Base-by-base conservation (phyloP, 1,140 invertebrate genomes). In the Cotesia typhae region DNA sequence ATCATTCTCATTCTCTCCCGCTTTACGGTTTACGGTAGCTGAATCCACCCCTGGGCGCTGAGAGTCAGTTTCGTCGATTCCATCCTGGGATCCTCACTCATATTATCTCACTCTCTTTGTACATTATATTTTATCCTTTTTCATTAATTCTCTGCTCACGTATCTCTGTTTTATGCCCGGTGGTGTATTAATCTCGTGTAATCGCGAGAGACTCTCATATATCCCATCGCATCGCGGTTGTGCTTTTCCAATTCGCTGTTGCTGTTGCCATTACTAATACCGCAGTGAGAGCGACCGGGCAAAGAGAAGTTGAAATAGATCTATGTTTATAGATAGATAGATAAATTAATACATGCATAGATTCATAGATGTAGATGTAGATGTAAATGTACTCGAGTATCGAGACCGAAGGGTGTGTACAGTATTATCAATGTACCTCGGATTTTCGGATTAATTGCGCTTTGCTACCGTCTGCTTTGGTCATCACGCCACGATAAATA, bases 161-260 rank as follows among this genome's bases (percentile, higher is more conserved):
- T 47, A 47, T 47, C 41, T 47, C 5, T 57, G 12, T 36, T 12
- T 60, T 57, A 66, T 66, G 63, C 28, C 70, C 52, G 37, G 70
- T 71, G 61, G 70, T 35, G 70, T 64, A 71, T 71, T 71, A 71
- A 64, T 65, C 70, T 38, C 70, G 9, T 71, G 61, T 71, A 71
- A 71, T 71, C 51, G 63, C 37, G 61, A 59, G 47, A 65, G 52
- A 20, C 12, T 41, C 7, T 6, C 28, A 28, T 28, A 28, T 28
- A 28, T 28, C 41, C 41, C 41, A 47, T 47, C 41, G 41, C 41
- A 47, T 47, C 41, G 5, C 38, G 41, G 41, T 10, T 20, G 28
- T 61, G 59, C 14, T 12, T 47, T 47, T 47, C 41, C 41, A 47
- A 47, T 47, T 37, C 63, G 20, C 63, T 47, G 10, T 47, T 47